Base-by-base conservation (phyloP, 1,140 invertebrate species). In the Eriocheir sinensis region DNA sequence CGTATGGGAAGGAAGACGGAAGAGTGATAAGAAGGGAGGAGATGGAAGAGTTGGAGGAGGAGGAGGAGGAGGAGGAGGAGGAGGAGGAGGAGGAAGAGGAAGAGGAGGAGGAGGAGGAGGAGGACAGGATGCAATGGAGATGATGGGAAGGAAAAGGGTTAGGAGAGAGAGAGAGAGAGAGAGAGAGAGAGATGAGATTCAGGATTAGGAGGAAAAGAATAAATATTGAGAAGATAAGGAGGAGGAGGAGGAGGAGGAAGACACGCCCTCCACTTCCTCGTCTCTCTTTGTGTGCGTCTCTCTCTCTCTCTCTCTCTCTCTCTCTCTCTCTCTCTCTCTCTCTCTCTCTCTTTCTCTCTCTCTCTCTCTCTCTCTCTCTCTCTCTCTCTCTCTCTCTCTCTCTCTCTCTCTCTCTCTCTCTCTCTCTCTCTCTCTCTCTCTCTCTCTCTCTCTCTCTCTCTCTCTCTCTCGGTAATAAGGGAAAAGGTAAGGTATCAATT, bases 271-370 rank as follows among this genome's bases (percentile, higher is more conserved):
- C n/a, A 32, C 30, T 83, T 83, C 30, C 81, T 83, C 30, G 81
- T n/a, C 30, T 83, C 4, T 9, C 36, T 83, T 32, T 83, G 30
- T 83, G 2, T 32, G 2, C 21, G 2, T 12, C 48, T 12, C 48
- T 12, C 2, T 3, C 48, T 53, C 48, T 53, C 48, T 53, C 48
- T 53, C 48, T 53, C 48, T 53, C 48, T 53, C 48, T 53, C 48
- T 53, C 48, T 53, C 48, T 53, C 48, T 53, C 48, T 83, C 81
- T 32, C 81, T 72, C n/a, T 72, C 60, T n/a, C 60, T 72, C 60
- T 38, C 12, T 34, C 15, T 83, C 81, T 21, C n/a, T 83, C 12
- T 83, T 17, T 83, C 30, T 83, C 0, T 4, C 15, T 34, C 15
- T n/a, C 12, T 21, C 0, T 12, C 17, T 21, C 30, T 38, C 12